A percentile compares a stretch with the other conserved stretches of the same genome.
Conservation (phyloP, 2,888 invertebrate genomes). For the Orthosia incerta region DNA sequence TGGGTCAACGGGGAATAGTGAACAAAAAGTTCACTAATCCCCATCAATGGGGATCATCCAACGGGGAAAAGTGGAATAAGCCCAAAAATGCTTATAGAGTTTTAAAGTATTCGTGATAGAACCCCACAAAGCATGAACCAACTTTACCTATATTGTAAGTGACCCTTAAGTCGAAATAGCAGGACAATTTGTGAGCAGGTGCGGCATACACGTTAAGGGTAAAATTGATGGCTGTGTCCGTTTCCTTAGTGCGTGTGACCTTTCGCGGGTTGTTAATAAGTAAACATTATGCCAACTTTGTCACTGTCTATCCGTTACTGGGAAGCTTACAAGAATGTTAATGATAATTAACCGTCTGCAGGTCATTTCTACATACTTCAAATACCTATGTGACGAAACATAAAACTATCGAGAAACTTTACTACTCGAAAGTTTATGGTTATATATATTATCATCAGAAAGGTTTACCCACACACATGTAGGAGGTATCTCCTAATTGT, state of each 20-base stretch:
- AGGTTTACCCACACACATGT: too few species aligned
- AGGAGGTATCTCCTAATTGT: neutral
- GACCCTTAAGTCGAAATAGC: conserved; percentile 26
- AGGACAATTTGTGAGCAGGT: conserved; percentile 61
- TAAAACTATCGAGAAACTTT: neutral
- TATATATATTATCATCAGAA: too few species aligned
- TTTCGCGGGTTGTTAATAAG: conserved; percentile 62
- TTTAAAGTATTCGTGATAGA: conserved; percentile 37
- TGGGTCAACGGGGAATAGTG: too few species aligned
- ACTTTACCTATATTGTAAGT: conserved; percentile 36
- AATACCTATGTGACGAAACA: neutral
- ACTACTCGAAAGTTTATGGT: neutral
- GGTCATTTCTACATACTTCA: conserved; percentile 7
- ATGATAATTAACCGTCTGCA: conserved; percentile 38
- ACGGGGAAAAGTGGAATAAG: too few species aligned
- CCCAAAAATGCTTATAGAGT: neutral
- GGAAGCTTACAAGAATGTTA: conserved; percentile 56
- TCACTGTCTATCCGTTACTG: conserved; percentile 35
- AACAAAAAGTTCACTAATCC: too few species aligned
- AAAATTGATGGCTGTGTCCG: conserved; percentile 65
- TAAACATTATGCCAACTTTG: conserved; percentile 47
- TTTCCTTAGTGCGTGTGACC: conserved; percentile 69
- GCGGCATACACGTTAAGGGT: conserved; percentile 61
- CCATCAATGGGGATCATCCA: too few species aligned
- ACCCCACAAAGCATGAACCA: conserved; percentile 3